Base-by-base conservation (phyloP, 2,888 invertebrate species). In the Apantesis nais region DNA sequence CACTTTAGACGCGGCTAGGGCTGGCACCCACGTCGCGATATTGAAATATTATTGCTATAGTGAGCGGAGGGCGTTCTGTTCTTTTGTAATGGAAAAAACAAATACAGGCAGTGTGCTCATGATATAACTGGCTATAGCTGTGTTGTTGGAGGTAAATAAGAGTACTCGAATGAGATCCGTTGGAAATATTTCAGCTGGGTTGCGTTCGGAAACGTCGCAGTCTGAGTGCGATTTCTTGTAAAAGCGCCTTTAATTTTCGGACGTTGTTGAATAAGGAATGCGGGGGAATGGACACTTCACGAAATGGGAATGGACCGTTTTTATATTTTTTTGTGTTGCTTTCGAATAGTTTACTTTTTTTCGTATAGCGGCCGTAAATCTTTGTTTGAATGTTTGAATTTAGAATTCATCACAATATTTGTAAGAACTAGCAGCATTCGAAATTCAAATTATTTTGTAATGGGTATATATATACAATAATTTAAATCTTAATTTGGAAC, bases 221-320 rank as follows among this genome's bases (percentile, higher is more conserved):
- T 73, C 85, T 92, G 92, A 94, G 94, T 94, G 94, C 93, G 89
- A 93, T 93, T 92, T 92, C 94, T 94, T 94, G 94, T 94, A 92
- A 86, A 84, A 82, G 86, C 87, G 83, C 86, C 89, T 90, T 89
- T 90, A 89, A 90, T 90, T 92, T 91, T 92, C 89, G 93, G 94
- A 91, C 93, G 85, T 79, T 85, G 86, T 83, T 94, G 92, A 94
- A 94, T 93, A 93, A 94, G 92, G 92, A 92, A 94, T 94, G 93
- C 87, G 86, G 83, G 83, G 76, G 78, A 80, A 80, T 79, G 85
- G 82, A 80, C 84, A 83, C 86, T 87, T 85, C 78, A 83, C 84
- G 80, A 75, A 84, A 83, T 81, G 77, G 81, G 82, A 82, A 74
- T 72, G 74, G 72, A 72, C 67, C 66, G 70, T 72, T 74, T 76